phyloP scores from a whole-genome alignment of 2,888 invertebrate genomes.

The Aelia acuminata region DNA sequence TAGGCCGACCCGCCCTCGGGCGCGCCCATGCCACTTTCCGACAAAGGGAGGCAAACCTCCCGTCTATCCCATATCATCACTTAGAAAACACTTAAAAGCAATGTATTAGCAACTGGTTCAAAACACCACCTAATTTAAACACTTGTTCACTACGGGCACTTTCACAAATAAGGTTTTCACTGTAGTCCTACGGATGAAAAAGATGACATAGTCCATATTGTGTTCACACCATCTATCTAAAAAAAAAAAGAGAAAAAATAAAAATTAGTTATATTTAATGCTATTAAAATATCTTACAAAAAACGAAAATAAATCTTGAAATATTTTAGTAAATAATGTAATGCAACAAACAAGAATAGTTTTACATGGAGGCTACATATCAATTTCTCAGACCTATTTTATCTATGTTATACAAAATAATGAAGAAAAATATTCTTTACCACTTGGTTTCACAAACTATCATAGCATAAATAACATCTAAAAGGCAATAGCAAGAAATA shows the following conservation, averaged over 20 bases:
- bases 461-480: conserved; percentile 12
- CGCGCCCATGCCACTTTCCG: conserved; percentile 62
- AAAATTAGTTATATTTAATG: too few species aligned
- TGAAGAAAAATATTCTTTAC: conserved; percentile 10
- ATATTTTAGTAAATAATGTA: not conserved
- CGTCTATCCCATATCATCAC: conserved; percentile 60
- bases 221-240: conserved; percentile 49
- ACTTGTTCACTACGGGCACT: conserved; percentile 51
- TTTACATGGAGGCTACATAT: not conserved
- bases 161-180: conserved; percentile 54
- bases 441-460: conserved; percentile 9
- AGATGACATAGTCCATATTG: conserved; percentile 58
- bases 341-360: not conserved
- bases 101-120: conserved; percentile 27
- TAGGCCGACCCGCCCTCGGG: conserved; percentile 69
- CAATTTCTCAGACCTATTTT: conserved; percentile 9
- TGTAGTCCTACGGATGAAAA: conserved; percentile 6
- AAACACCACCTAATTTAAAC: conserved; percentile 40
- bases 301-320: not conserved
- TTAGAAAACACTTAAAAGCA: conserved; percentile 51
- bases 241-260: conserved; percentile 51
- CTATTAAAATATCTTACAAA: not conserved
- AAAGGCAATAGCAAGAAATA: not conserved
- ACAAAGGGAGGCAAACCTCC: conserved; percentile 61
- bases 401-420: conserved; percentile 13